phyloP scores from a whole-genome alignment of 53 echinoderm and acorn worm genomes.

The Temnopleurus reevesii region DNA sequence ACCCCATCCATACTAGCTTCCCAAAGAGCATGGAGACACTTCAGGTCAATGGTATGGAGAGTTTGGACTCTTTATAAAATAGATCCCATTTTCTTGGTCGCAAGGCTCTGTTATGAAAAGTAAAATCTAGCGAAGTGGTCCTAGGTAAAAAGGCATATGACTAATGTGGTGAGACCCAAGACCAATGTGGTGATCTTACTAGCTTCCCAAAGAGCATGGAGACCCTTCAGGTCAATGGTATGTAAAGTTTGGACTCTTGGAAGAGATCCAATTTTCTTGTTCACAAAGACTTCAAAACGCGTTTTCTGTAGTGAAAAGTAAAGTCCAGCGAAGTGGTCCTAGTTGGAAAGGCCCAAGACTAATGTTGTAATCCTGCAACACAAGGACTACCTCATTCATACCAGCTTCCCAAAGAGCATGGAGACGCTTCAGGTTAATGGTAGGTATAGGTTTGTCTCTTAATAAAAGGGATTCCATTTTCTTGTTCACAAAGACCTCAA shows the following conservation, averaged over 20 bases:
- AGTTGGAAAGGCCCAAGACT: constrained; percentile 86
- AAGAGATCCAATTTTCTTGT: too few relatives aligned
- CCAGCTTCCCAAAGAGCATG: constrained; percentile 78
- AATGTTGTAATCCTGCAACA: constrained; percentile 67
- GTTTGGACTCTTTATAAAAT: too few relatives aligned
- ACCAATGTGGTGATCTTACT: constrained; percentile 76
- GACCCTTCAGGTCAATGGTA: constrained; percentile 68
- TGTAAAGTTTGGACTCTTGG: too few relatives aligned
- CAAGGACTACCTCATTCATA: constrained; percentile 81
- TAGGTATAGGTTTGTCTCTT: too few relatives aligned
- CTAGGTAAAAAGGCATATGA: constrained; percentile 85
- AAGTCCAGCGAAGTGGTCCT: constrained; percentile 85
- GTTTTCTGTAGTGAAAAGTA: too few relatives aligned
- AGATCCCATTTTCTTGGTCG: too few relatives aligned
- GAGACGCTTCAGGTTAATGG: constrained; percentile 74
- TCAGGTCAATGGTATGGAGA: constrained; percentile 59
- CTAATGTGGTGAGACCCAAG: constrained; percentile 86
- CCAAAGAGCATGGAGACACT: constrained; percentile 80
- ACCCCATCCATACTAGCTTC: constrained; percentile 78
- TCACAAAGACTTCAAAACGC: too few relatives aligned
- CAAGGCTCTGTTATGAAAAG: too few relatives aligned
- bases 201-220: constrained; percentile 84
- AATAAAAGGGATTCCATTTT: too few relatives aligned
- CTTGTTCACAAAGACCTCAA: too few relatives aligned
- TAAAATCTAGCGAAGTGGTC: constrained; percentile 85